Conservation (phyloP, 1,140 invertebrate species). For the Watersipora subatra region DNA sequence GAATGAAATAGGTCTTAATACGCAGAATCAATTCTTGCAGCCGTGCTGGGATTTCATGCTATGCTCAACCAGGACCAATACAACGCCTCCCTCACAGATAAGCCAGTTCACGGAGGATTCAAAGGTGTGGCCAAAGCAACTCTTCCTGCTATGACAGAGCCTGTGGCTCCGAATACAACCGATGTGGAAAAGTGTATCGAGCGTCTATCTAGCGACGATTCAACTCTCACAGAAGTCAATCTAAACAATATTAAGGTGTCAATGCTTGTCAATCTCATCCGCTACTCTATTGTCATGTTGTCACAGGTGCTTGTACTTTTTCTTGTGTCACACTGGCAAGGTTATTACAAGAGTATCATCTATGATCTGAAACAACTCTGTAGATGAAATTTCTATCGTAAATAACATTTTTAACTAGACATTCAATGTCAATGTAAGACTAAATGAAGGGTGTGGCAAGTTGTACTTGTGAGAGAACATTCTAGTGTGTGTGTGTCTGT, state of each 20-base stretch:
- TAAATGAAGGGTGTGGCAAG: too few species aligned
- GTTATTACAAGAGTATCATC: too few species aligned
- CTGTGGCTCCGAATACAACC: constrained; percentile 76
- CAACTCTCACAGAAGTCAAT: constrained; percentile 43
- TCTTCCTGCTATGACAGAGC: background rate
- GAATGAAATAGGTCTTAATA: background rate
- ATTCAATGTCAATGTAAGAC: too few species aligned
- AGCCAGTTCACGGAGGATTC: constrained; percentile 34
- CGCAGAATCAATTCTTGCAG: constrained; percentile 43
- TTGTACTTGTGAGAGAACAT: too few species aligned
- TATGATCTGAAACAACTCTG: too few species aligned
- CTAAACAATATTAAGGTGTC: constrained; percentile 38
- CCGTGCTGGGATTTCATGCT: constrained; percentile 95
- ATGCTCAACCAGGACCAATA: constrained; percentile 99
- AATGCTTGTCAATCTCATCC: too few species aligned
- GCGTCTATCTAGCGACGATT: constrained; percentile 73
- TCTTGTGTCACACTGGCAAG: too few species aligned
- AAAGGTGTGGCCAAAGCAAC: constrained; percentile 75
- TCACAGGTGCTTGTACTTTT: too few species aligned
- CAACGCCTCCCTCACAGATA: constrained; percentile 63
- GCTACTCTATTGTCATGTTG: too few species aligned
- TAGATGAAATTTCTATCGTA: too few species aligned
- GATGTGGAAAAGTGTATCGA: constrained; percentile 80
- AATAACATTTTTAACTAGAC: too few species aligned
- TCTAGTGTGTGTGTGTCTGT: too few species aligned